These are phyloP conservation scores for Lathronympha strigana DNA, from an alignment of 2,888 invertebrate genomes.

Conservation along the genomic window DNA sequence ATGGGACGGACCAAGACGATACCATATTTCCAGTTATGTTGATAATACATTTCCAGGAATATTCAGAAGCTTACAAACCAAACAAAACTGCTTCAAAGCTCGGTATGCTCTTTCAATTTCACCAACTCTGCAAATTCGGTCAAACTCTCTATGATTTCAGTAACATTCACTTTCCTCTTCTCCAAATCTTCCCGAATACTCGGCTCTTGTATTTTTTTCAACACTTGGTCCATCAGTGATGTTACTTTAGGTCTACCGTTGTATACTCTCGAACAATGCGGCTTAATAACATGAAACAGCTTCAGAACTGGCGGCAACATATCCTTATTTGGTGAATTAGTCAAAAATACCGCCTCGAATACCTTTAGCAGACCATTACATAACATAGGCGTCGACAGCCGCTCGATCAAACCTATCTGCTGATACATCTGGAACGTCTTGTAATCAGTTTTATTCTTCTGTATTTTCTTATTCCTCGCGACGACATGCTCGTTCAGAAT, in stretches of 20 bases:
- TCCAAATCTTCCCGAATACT: slow-evolving; percentile 6
- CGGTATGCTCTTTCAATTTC: slow-evolving; percentile 54
- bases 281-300: slow-evolving; percentile 60
- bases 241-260: slow-evolving; percentile 54
- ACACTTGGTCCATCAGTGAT: slow-evolving; percentile 21
- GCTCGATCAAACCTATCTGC: slow-evolving; percentile 67
- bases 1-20: too few species aligned
- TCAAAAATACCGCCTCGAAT: slow-evolving; percentile 55
- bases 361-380: slow-evolving; percentile 68
- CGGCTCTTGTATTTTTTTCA: slow-evolving; percentile 17
- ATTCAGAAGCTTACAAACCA: too few species aligned
- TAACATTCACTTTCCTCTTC: slow-evolving; percentile 44
- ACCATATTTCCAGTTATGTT: too few species aligned
- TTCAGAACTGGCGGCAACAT: slow-evolving; percentile 56
- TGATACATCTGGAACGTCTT: slow-evolving; percentile 59
- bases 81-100: slow-evolving; percentile 54
- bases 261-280: slow-evolving; percentile 59
- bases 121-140: slow-evolving; percentile 58
- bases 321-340: slow-evolving; percentile 50
- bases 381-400: slow-evolving; percentile 56
- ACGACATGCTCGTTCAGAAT: slow-evolving; percentile 66
- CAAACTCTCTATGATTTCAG: slow-evolving; percentile 52
- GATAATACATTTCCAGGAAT: not conserved
- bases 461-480: slow-evolving; percentile 50
- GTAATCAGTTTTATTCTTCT: slow-evolving; percentile 50